These are phyloP conservation scores for Julus scanicus DNA, from an alignment of 2,888 invertebrate species.

Conservation along the genomic window DNA sequence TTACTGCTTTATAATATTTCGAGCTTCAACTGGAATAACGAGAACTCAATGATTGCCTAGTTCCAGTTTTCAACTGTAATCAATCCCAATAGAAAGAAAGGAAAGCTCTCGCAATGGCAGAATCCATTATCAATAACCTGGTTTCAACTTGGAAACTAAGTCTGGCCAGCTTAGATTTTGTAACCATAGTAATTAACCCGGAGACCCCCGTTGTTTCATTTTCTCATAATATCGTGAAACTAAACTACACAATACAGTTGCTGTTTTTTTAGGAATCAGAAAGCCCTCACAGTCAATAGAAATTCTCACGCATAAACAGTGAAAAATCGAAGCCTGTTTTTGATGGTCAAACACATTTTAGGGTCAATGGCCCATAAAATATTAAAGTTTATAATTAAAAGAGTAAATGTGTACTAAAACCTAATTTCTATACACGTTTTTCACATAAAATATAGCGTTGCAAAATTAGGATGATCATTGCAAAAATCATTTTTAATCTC, in stretches of 20 bases:
- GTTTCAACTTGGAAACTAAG: conserved; percentile 14
- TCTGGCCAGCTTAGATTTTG: conserved; percentile 18
- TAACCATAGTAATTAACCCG: conserved; percentile 29
- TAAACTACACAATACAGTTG: neutral
- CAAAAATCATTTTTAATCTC: no score
- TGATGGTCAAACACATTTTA: neutral
- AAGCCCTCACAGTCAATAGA: neutral
- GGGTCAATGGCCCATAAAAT: conserved; percentile 37
- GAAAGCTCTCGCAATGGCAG: neutral
- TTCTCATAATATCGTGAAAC: conserved; percentile 30
- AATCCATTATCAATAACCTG: conserved; percentile 15
- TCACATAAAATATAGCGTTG: no score
- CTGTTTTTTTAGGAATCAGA: neutral
- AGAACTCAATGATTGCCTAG: neutral
- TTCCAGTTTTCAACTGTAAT: neutral
- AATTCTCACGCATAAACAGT: neutral
- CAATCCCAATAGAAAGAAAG: conserved; percentile 14
- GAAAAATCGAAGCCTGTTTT: conserved; percentile 3
- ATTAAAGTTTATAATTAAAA: neutral
- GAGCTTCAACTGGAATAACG: neutral
- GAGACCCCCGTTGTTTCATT: conserved; percentile 41
- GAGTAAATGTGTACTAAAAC: neutral
- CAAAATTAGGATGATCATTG: no score
- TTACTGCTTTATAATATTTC: neutral
- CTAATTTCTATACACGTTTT: no score